These are phyloP conservation scores for Rhodophaea formosa DNA, from an alignment of 2,888 invertebrate genomes.

Conservation along the genomic window DNA sequence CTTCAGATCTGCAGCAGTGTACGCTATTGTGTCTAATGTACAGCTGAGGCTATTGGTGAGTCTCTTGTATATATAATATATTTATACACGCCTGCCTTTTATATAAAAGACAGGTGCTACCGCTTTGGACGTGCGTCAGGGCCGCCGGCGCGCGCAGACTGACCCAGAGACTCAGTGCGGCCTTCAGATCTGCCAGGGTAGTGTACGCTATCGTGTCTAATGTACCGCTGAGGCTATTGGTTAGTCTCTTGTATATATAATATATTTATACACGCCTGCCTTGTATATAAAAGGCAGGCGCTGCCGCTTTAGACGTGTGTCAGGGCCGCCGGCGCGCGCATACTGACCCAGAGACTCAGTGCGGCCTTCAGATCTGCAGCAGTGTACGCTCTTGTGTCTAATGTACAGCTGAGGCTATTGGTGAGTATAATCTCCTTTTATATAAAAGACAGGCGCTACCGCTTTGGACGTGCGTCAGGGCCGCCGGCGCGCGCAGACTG, in stretches of 20 bases:
- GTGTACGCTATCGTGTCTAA: conserved; percentile 78
- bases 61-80: too few relatives aligned
- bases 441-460: too few relatives aligned
- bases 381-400: conserved; percentile 76
- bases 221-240: conserved; percentile 84
- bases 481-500: conserved; percentile 86
- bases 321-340: conserved; percentile 86
- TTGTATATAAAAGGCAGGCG: too few relatives aligned
- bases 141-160: too few relatives aligned
- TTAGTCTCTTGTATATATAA: too few relatives aligned
- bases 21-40: conserved; percentile 80
- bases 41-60: conserved; percentile 87
- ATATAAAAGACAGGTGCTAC: too few relatives aligned
- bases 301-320: conserved; percentile 93
- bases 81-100: too few relatives aligned
- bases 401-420: conserved; percentile 83
- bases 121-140: too few relatives aligned
- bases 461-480: conserved; percentile 90
- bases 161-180: too few relatives aligned
- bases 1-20: conserved; percentile 71
- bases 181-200: conserved; percentile 80
- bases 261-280: too few relatives aligned
- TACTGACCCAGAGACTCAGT: conserved; percentile 85
- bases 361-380: conserved; percentile 83
- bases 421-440: too few relatives aligned